Base-by-base conservation (phyloP, 2,113 vertebrate genomes). In the Mormyrus iriodes region DNA sequence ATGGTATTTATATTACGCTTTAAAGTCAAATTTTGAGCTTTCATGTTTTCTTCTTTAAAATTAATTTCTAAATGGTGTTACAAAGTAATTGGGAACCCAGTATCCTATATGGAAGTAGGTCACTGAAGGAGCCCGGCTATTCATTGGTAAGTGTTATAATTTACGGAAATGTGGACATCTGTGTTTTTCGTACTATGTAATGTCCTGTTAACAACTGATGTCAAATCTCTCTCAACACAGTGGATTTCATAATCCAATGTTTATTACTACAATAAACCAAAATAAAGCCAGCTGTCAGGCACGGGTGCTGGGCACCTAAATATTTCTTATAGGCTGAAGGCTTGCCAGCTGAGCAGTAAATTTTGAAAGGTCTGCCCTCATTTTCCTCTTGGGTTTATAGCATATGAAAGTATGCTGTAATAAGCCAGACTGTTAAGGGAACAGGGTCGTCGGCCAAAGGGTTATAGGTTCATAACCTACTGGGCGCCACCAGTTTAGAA, bases 251-350 rank as follows among this genome's bases (percentile, higher is more conserved):
- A 42, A 17, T 15, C 0, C 0, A 31, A 21, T 17, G 87, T 92
- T 92, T 89, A 89, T 89, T 90, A 88, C 69, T 91, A 91, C 87
- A 92, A 93, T 92, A 92, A 92, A 88, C 49, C 35, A 42, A 79
- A 79, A 79, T 19, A 39, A 19, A 79, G 31, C 27, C 31, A 0
- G 39, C 17, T 76, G 69, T 13, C 69, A 76, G 31, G 15, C 15
- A 15, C 15, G 13, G 73, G 4, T 3, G 17, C 73, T 42, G 12
- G 73, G 31, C 35, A 79, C 35, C 73, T 19, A 1, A 42, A 79
- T 31, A 42, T 42, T 79, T 79, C 73, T 79, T 19, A 79, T 35
- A 42, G 31, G 73, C 35, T 42, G 31, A 27, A 35, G 39, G 13
- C 73, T 39, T 42, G 31, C 15, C 73, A 79, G 73, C 73, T 79